These are phyloP conservation scores for Cherax destructor DNA, from an alignment of 1,140 invertebrate genomes.

Conservation along the genomic window DNA sequence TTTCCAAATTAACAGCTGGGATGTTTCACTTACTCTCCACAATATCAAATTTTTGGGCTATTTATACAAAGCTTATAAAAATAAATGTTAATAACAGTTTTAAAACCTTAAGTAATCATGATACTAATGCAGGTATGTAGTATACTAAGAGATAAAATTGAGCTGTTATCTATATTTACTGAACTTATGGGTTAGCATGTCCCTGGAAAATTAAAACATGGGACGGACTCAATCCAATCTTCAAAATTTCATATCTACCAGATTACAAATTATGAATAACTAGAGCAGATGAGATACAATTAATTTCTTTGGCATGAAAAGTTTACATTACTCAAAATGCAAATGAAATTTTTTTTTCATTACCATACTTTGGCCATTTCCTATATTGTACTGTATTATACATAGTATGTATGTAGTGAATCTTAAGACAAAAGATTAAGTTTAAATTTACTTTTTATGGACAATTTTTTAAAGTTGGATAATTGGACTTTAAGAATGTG, in stretches of 20 bases:
- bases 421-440: background rate
- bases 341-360: background rate
- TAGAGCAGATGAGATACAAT: background rate
- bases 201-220: background rate
- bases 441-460: background rate
- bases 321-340: background rate
- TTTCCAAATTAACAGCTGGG: background rate
- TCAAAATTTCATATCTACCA: background rate
- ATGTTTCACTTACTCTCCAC: background rate
- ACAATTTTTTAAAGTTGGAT: background rate
- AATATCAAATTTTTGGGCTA: background rate
- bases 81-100: background rate
- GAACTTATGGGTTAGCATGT: too few species aligned
- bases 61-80: background rate
- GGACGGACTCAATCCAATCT: background rate
- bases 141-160: background rate
- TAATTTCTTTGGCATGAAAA: background rate
- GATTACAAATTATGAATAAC: background rate
- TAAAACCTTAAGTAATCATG: background rate
- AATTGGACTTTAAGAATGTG: background rate
- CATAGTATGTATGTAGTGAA: background rate
- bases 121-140: background rate
- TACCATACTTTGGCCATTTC: background rate
- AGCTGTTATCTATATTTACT: background rate
- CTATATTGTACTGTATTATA: background rate